Percentiles rank a stretch among this genome's conserved stretches.
Evolutionary conservation across 2,888 invertebrate genomes (phyloP).

Genomic region (Petrolisthes cinctipes): DNA sequence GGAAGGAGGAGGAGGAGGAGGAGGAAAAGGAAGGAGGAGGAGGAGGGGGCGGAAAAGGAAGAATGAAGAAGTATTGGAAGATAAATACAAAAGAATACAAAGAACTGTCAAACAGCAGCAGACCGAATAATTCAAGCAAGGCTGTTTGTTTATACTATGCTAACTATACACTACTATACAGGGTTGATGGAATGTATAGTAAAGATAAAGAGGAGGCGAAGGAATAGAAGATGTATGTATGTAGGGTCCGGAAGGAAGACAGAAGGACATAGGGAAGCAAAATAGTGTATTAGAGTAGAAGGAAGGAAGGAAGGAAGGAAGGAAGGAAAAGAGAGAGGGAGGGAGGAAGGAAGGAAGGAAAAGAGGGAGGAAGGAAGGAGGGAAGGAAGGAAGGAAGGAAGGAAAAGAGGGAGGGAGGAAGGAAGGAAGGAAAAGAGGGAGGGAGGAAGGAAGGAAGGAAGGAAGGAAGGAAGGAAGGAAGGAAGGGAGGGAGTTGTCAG

Average conservation of each 20-base stretch:
- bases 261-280: too few relatives aligned
- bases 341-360: not conserved
- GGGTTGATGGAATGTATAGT: too few relatives aligned
- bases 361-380: not conserved
- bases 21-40: not conserved
- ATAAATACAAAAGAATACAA: not conserved
- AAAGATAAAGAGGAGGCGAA: too few relatives aligned
- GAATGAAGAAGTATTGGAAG: not conserved
- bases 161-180: too few relatives aligned
- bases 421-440: constrained; percentile 10
- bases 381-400: not conserved
- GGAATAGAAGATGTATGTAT: too few relatives aligned
- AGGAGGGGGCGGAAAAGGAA: not conserved
- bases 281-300: too few relatives aligned
- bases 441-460: not conserved
- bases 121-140: too few relatives aligned
- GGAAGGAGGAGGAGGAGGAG: not conserved
- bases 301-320: not conserved
- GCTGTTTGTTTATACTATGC: too few relatives aligned
- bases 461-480: not conserved
- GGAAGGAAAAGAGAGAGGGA: not conserved
- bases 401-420: not conserved
- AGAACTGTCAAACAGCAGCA: too few relatives aligned
- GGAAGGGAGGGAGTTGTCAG: constrained; percentile 3
- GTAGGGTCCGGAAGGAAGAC: too few relatives aligned